These are phyloP conservation scores for Podarcis muralis DNA, from an alignment of 2,113 vertebrate species.

Conservation along the genomic window DNA sequence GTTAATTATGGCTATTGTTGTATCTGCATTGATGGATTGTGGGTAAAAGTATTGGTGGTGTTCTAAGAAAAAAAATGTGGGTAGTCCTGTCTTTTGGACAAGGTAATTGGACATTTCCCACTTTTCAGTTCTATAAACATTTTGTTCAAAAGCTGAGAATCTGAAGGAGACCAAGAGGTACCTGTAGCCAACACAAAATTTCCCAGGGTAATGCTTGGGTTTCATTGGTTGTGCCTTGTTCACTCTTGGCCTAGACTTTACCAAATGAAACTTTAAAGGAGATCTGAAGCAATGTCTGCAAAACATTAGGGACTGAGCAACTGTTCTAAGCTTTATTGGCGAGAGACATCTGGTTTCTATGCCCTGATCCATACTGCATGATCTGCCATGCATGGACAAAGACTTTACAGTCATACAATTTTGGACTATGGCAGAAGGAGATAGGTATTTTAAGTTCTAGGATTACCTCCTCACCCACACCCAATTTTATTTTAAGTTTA, in stretches of 20 bases:
- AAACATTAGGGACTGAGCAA: neutral
- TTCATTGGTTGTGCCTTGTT: neutral
- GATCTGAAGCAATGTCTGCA: neutral
- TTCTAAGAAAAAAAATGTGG: no score
- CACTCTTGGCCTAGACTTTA: neutral
- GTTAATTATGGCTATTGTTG: no score
- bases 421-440: no score
- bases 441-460: neutral
- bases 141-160: neutral
- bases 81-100: no score
- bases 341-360: neutral
- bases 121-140: no score
- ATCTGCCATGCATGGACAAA: neutral
- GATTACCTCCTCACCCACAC: slow-evolving; percentile 6
- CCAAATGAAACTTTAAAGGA: neutral
- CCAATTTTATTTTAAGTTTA: neutral
- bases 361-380: neutral
- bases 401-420: neutral
- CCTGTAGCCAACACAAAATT: neutral
- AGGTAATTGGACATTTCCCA: no score
- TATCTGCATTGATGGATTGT: no score
- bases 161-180: neutral
- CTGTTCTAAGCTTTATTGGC: neutral
- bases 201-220: neutral
- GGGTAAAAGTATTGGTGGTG: no score